Percentiles rank a stretch among this genome's conserved stretches.
phyloP scores from a whole-genome alignment of 2,888 invertebrate genomes.

The Papilio elwesi region DNA sequence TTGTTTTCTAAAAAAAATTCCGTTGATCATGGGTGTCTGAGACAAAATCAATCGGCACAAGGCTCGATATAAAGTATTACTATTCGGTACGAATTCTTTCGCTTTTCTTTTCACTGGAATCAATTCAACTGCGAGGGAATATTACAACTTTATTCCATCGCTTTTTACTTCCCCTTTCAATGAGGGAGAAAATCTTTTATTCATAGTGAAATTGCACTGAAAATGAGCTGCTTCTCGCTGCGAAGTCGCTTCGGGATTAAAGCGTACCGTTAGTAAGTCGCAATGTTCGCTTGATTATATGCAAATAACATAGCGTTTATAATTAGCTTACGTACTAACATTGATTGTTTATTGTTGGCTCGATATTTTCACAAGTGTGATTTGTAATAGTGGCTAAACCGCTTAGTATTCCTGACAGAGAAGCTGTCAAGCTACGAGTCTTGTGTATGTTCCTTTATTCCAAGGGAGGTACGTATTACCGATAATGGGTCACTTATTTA shows the following conservation, averaged over 20 bases:
- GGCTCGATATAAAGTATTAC: constrained; percentile 10
- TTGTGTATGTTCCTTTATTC: no score
- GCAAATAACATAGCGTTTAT: constrained; percentile 7
- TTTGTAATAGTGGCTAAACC: background rate
- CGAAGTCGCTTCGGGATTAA: constrained; percentile 36
- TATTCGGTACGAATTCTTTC: constrained; percentile 24
- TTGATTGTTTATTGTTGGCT: background rate
- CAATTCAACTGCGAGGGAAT: constrained; percentile 43
- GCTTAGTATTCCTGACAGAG: no score
- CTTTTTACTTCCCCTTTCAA: constrained; percentile 41
- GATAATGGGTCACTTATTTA: no score
- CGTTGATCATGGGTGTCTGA: background rate
- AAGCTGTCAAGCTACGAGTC: no score
- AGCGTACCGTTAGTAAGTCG: constrained; percentile 29
- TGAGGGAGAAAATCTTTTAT: constrained; percentile 42
- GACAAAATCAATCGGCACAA: constrained; percentile 2
- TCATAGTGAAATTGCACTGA: constrained; percentile 42
- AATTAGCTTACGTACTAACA: background rate
- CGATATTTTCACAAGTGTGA: background rate
- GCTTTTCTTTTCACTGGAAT: constrained; percentile 29
- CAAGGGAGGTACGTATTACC: no score
- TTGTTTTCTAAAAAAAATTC: no score
- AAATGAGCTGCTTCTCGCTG: constrained; percentile 40
- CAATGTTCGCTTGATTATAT: constrained; percentile 19
- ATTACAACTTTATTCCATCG: constrained; percentile 43